These are phyloP conservation scores for Phoxinus dragarum DNA, from an alignment of 2,797 vertebrate species.

Conservation along the genomic window DNA sequence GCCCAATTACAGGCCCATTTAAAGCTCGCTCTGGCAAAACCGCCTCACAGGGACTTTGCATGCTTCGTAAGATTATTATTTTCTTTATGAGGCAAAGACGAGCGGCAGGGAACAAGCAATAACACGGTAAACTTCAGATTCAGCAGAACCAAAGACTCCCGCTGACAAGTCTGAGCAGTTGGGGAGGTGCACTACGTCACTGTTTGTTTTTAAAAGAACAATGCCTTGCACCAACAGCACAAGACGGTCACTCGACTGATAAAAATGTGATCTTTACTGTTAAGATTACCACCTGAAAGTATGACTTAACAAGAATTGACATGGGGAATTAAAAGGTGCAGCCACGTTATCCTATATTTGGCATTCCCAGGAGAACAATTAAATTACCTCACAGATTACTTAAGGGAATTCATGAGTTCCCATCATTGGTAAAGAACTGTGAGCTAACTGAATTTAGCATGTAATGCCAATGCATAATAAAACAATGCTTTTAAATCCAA, in stretches of 20 bases:
- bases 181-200: slow-evolving; percentile 8
- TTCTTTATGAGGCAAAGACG: slow-evolving; percentile 54
- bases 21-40: slow-evolving; percentile 54
- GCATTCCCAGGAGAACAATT: slow-evolving; percentile 42
- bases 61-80: slow-evolving; percentile 51
- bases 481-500: neutral
- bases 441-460: slow-evolving; percentile 5
- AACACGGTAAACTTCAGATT: slow-evolving; percentile 47
- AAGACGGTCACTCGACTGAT: neutral
- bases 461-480: slow-evolving; percentile 16
- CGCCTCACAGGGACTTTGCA: slow-evolving; percentile 37
- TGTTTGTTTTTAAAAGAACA: slow-evolving; percentile 51
- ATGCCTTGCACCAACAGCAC: slow-evolving; percentile 26
- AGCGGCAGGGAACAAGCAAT: slow-evolving; percentile 50
- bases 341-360: slow-evolving; percentile 32
- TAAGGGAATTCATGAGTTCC: slow-evolving; percentile 23
- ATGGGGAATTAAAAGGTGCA: slow-evolving; percentile 43
- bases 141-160: slow-evolving; percentile 50
- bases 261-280: slow-evolving; percentile 49
- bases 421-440: slow-evolving; percentile 12
- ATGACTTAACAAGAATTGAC: slow-evolving; percentile 61
- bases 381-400: slow-evolving; percentile 49
- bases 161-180: slow-evolving; percentile 17
- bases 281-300: slow-evolving; percentile 53
- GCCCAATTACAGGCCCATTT: slow-evolving; percentile 67